Conservation (phyloP, 53 echinoderm and acorn worm genomes). For the Pentamera pediparva region DNA sequence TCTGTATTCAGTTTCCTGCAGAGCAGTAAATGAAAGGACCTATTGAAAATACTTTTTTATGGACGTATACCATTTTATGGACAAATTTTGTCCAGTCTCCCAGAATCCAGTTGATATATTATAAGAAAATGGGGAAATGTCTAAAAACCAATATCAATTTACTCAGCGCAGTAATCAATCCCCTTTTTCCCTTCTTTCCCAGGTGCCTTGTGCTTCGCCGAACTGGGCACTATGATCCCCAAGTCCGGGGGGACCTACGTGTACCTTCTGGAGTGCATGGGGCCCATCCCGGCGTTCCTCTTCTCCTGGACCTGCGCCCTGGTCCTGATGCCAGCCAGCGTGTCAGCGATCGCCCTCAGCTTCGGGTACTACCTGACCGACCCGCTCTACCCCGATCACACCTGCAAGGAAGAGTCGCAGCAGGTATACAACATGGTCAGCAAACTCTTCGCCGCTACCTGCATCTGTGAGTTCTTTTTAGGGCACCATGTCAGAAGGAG, state of each 20-base stretch:
- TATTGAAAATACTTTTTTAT: no score
- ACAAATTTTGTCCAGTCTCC: no score
- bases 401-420: conserved; percentile 24
- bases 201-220: conserved; percentile 81
- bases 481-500: no score
- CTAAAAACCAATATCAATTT: no score
- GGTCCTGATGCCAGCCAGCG: conserved; percentile 60
- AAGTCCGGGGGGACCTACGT: conserved; percentile 77
- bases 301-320: conserved; percentile 75
- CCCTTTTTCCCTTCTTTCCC: background rate
- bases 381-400: conserved; percentile 33
- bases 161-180: no score
- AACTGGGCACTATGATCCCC: conserved; percentile 71
- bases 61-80: no score
- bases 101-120: no score
- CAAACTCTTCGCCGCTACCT: conserved; percentile 60
- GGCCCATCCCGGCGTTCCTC: conserved; percentile 63
- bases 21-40: no score
- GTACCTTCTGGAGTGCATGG: conserved; percentile 54
- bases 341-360: conserved; percentile 60
- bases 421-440: background rate
- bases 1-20: no score
- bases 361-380: conserved; percentile 64
- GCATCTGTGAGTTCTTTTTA: conserved; percentile 56
- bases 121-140: no score